Evolutionary conservation across 2,113 vertebrate genomes (phyloP), one percentile per base, ranked within the genome.

Genomic region (Lucifuga dentata): DNA sequence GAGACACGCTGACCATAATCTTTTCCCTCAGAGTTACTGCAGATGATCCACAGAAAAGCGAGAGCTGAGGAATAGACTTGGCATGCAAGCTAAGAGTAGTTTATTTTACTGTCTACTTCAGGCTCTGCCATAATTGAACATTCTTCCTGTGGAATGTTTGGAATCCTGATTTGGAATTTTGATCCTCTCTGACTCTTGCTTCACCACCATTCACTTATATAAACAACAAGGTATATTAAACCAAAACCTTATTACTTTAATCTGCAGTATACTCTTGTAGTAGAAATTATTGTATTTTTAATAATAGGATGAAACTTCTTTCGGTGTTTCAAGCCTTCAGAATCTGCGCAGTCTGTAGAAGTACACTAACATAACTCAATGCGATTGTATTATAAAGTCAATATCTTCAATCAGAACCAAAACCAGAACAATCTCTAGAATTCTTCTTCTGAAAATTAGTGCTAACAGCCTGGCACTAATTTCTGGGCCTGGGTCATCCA

Each of bases 101-200:
- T 85, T 86, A 66, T 89, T 90, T 90, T 76, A 56, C 75, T 56
- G 66, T 73, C 51, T 8, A 65, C 72, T 75, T 70, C 63, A 15
- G 78, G 17, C 57, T 53, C 33, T 2, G 62, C 46, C 38, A 48
- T 52, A 60, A 81, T 55, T 74, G 76, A 81, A 87, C 81, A 89
- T 89, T 91, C 86, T 87, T 81, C 29, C 56, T 39, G 53, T 78
- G 81, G 87, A 92, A 92, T 93, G 86, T 77, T 76, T 82, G 78
- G 86, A 91, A 92, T 90, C 48, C 73, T 52, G 64, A 75, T 76
- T 72, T 66, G 46, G 76, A 84, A 73, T 72, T 44, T 6, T 38
- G 76, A 84, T 81, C 64, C 68, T 65, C 56, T 38, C 36, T 1
- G n/a, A 15, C 38, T 62, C 45, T 32, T 19, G 5, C 5, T 19